Evolutionary conservation across 2,113 vertebrate species (phyloP).

Genomic region (Hemibagrus wyckioides): DNA sequence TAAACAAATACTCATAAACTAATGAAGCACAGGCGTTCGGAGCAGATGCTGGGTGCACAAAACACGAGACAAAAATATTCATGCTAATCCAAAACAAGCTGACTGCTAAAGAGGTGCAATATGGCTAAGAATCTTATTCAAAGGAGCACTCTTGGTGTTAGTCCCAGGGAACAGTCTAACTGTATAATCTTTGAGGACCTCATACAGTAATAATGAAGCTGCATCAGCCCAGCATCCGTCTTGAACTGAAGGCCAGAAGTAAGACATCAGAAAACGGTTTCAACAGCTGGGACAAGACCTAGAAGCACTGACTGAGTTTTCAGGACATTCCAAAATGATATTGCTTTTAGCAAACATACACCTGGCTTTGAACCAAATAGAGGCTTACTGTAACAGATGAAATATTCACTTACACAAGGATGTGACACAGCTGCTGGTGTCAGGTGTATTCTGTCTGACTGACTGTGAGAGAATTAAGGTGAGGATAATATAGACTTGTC

Average conservation of each 20-base stretch:
- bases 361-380: slow-evolving; percentile 3
- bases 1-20: neutral
- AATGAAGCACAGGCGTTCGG: neutral
- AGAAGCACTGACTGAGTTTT: neutral
- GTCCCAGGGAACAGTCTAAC: neutral
- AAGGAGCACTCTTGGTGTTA: neutral
- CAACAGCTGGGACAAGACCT: neutral
- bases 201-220: neutral
- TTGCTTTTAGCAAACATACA: slow-evolving; percentile 2
- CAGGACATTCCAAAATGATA: neutral
- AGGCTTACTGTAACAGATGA: neutral
- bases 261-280: neutral
- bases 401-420: slow-evolving; percentile 4
- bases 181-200: neutral
- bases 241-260: neutral
- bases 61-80: neutral
- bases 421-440: neutral
- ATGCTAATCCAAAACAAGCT: neutral
- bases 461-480: slow-evolving; percentile 3
- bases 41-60: neutral
- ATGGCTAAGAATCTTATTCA: neutral
- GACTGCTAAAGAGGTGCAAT: neutral
- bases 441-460: neutral
- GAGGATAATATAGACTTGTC: neutral
- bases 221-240: neutral